A percentile compares a stretch with the other conserved stretches of the same genome.
These are phyloP conservation scores for Melinopterus prodromus DNA, from an alignment of 2,888 invertebrate genomes.

Conservation along the genomic window DNA sequence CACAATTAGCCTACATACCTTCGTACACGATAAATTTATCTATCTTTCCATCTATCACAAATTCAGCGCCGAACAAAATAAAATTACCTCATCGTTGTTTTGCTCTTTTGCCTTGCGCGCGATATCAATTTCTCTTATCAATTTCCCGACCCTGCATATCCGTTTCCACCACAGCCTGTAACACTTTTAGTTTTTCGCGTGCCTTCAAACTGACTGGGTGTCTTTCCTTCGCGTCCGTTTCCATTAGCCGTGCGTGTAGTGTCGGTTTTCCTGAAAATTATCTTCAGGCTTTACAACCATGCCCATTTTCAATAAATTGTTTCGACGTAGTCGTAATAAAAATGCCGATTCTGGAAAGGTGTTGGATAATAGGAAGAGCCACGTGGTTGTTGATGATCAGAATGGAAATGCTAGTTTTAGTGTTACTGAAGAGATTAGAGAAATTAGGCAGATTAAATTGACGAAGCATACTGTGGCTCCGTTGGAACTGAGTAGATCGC, in stretches of 20 bases:
- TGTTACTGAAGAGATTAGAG: constrained; percentile 6
- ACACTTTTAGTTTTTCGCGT: neutral
- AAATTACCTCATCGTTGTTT: neutral
- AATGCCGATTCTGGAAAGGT: neutral
- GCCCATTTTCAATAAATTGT: constrained; percentile 17
- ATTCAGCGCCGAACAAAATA: neutral
- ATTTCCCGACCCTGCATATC: constrained; percentile 13
- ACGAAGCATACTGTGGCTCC: constrained; percentile 47
- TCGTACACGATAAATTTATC: neutral
- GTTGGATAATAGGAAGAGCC: constrained; percentile 14
- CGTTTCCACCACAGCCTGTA: neutral
- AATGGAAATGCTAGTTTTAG: constrained; percentile 12
- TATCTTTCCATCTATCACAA: neutral
- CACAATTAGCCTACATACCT: neutral
- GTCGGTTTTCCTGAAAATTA: constrained; percentile 11
- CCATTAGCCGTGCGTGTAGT: neutral
- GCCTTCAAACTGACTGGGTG: neutral
- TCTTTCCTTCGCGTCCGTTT: neutral
- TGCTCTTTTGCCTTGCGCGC: constrained; percentile 5
- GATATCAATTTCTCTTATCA: constrained; percentile 21
- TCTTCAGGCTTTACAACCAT: neutral
- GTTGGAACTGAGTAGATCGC: constrained; percentile 35
- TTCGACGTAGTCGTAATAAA: constrained; percentile 6
- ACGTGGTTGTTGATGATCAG: neutral
- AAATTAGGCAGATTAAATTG: constrained; percentile 40